These are phyloP conservation scores for Decapterus maruadsi DNA, from an alignment of 2,797 vertebrate genomes.

Conservation along the genomic window DNA sequence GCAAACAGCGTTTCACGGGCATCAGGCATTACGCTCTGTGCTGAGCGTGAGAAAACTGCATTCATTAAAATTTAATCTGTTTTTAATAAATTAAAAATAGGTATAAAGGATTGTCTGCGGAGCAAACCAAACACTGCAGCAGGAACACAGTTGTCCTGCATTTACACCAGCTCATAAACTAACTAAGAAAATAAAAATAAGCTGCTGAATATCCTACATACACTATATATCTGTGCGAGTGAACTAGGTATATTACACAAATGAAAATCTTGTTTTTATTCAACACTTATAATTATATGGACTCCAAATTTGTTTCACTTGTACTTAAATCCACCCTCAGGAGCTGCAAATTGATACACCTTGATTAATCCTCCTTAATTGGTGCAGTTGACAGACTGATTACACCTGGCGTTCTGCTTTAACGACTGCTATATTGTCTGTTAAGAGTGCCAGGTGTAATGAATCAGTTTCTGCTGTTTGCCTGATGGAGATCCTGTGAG, in stretches of 20 bases:
- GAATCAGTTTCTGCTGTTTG: slow-evolving; percentile 13
- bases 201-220: not conserved
- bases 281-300: not conserved
- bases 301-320: not conserved
- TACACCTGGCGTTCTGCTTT: slow-evolving; percentile 9
- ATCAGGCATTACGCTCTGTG: not conserved
- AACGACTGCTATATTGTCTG: not conserved
- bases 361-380: slow-evolving; percentile 10
- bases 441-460: not conserved
- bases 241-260: not conserved
- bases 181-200: not conserved
- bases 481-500: slow-evolving; percentile 9
- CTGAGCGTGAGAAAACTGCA: not conserved
- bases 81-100: slow-evolving; percentile 14
- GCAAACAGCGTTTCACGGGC: not conserved
- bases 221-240: not conserved
- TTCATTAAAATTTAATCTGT: not conserved
- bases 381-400: slow-evolving; percentile 8
- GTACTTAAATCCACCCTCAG: not conserved
- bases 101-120: not conserved
- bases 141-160: not conserved
- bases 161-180: not conserved
- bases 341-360: not conserved
- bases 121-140: not conserved
- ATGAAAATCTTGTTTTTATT: not conserved